Conservation (phyloP, 1,140 invertebrate species). For the Drosophila ercepeae region DNA sequence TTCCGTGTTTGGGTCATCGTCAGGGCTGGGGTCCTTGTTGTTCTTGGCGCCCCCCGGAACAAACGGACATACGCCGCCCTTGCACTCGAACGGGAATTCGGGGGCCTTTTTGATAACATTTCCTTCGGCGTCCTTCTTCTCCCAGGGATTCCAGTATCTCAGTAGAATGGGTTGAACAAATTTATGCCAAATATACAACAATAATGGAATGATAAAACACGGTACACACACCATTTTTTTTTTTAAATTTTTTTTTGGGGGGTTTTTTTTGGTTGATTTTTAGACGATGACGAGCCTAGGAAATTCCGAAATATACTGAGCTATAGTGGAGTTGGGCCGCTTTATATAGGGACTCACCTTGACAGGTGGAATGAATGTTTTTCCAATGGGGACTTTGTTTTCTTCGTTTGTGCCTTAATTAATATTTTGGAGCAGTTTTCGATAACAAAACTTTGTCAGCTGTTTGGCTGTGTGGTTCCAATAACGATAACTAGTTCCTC, state of each 20-base stretch:
- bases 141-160: constrained; percentile 91
- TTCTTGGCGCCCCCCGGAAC: constrained; percentile 51
- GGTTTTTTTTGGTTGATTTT: background rate
- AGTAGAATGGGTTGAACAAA: constrained; percentile 89
- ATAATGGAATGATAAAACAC: constrained; percentile 90
- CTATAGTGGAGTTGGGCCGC: background rate
- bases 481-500: background rate
- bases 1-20: background rate
- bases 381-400: background rate
- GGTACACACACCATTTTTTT: constrained; percentile 90
- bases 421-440: background rate
- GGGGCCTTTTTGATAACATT: constrained; percentile 84
- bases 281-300: background rate
- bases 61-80: constrained; percentile 83
- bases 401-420: background rate
- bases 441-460: background rate
- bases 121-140: constrained; percentile 85
- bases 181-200: constrained; percentile 90
- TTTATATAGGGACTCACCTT: background rate
- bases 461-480: background rate
- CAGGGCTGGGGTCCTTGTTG: background rate
- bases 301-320: background rate
- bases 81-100: constrained; percentile 86
- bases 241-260: background rate
- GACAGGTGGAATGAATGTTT: background rate